Conservation (phyloP, 2,797 vertebrate species). For the Spinus olivaceus region DNA sequence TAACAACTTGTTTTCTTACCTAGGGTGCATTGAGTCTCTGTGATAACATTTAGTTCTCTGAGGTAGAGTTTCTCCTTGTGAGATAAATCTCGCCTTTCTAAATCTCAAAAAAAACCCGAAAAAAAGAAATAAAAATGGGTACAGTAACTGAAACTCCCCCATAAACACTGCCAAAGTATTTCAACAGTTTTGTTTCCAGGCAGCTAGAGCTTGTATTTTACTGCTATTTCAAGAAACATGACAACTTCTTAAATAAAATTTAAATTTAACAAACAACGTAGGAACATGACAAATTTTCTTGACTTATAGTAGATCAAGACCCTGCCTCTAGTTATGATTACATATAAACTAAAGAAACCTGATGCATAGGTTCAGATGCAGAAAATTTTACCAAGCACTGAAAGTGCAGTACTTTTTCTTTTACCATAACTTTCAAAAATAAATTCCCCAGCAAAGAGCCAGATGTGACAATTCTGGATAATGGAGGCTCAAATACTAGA, state of each 20-base stretch:
- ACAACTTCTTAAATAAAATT: neutral
- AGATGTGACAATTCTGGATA: neutral
- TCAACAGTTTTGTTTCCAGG: neutral
- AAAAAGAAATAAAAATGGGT: neutral
- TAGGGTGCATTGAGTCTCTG: slow-evolving; percentile 96
- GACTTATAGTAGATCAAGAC: neutral
- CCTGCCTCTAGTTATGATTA: neutral
- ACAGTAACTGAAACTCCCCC: neutral
- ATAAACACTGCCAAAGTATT: neutral
- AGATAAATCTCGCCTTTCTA: slow-evolving; percentile 96
- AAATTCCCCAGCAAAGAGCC: neutral
- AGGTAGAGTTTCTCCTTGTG: slow-evolving; percentile 98
- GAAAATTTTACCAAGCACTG: neutral
- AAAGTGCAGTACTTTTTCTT: neutral
- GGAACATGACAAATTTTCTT: neutral
- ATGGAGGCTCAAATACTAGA: neutral
- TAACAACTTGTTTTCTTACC: slow-evolving; percentile 74
- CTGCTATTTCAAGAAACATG: neutral
- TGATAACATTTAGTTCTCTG: slow-evolving; percentile 96
- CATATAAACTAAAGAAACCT: neutral
- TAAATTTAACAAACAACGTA: neutral
- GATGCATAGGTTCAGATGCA: neutral
- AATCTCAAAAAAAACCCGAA: slow-evolving; percentile 77
- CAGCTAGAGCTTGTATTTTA: neutral
- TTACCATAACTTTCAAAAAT: neutral